Conservation (phyloP, 2,797 vertebrate genomes). For the Threskiornis aethiopicus region DNA sequence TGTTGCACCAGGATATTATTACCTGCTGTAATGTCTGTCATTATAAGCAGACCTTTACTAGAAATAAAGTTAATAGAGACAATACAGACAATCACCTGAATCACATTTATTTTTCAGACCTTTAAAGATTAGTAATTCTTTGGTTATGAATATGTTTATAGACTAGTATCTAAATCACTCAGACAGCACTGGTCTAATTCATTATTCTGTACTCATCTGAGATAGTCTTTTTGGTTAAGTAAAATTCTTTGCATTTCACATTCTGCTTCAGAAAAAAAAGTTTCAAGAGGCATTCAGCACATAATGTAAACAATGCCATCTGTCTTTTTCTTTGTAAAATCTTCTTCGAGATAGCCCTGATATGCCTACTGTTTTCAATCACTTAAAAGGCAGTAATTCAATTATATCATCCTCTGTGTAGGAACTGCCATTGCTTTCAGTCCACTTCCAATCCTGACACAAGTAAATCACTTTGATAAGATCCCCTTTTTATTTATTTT, state of each 20-base stretch:
- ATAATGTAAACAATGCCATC: slow-evolving; percentile 66
- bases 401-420: slow-evolving; percentile 73
- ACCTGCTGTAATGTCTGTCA: background rate
- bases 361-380: slow-evolving; percentile 79
- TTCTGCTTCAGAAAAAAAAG: slow-evolving; percentile 38
- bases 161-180: background rate
- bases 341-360: slow-evolving; percentile 70
- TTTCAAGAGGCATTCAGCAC: slow-evolving; percentile 15
- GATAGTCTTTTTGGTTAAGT: background rate
- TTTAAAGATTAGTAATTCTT: background rate
- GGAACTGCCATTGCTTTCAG: slow-evolving; percentile 73
- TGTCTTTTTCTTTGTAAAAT: slow-evolving; percentile 69
- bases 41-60: background rate
- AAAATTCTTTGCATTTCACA: slow-evolving; percentile 46
- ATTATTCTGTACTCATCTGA: background rate
- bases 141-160: background rate
- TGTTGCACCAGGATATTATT: slow-evolving; percentile 22
- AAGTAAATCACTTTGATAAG: slow-evolving; percentile 80
- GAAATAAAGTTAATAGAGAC: background rate
- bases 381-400: slow-evolving; percentile 80
- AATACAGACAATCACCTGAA: background rate
- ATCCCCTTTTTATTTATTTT: slow-evolving; percentile 55
- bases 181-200: background rate
- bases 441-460: slow-evolving; percentile 72
- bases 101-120: background rate